A percentile compares a stretch with the other conserved stretches of the same genome.
Evolutionary conservation across 2,797 vertebrate species (phyloP).

Genomic region (Ataeniobius toweri): DNA sequence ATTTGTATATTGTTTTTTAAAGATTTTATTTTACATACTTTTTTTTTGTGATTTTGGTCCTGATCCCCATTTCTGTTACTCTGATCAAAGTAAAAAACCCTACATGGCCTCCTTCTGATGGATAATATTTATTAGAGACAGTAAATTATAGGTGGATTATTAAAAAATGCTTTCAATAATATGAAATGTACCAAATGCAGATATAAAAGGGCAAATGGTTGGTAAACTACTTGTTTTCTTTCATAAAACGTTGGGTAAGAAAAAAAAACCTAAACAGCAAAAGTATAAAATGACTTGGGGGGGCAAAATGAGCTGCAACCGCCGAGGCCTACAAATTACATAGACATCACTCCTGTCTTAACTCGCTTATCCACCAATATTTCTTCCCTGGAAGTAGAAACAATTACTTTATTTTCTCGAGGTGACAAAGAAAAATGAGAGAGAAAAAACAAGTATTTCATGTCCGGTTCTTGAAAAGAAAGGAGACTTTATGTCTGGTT

Average conservation of each 20-base stretch:
- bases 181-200: background rate
- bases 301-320: background rate
- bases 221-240: background rate
- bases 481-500: background rate
- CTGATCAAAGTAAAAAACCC: too few species aligned
- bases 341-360: background rate
- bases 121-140: too few species aligned
- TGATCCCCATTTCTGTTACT: too few species aligned
- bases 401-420: background rate
- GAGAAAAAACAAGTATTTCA: background rate
- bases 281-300: background rate
- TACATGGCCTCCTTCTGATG: too few species aligned
- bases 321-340: background rate
- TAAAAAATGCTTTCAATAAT: background rate
- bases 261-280: background rate
- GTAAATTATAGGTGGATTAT: background rate
- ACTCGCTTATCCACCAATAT: background rate
- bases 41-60: too few species aligned
- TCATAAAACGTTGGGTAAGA: background rate
- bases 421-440: background rate
- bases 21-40: too few species aligned
- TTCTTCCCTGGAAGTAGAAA: background rate
- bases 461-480: background rate
- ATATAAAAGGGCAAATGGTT: background rate
- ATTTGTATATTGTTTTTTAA: too few species aligned